Conservation (phyloP, 2,113 vertebrate genomes). For the Mungos mungo region DNA sequence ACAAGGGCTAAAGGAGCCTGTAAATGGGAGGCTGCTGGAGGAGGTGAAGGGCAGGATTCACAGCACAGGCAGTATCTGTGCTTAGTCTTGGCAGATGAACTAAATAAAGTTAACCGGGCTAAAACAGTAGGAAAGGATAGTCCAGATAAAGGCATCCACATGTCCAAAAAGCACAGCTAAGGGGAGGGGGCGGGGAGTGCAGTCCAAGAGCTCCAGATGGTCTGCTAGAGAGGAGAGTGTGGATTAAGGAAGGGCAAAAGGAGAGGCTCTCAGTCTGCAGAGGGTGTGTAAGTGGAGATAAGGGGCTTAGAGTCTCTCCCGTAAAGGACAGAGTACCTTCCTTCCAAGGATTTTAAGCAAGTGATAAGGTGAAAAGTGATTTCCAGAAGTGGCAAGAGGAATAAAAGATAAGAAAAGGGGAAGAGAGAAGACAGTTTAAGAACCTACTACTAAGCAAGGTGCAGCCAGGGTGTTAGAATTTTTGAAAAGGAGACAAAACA, state of each 20-base stretch:
- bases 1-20: not conserved
- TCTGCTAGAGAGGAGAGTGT: not conserved
- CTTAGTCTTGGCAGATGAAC: not conserved
- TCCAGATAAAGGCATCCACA: not conserved
- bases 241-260: not conserved
- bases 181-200: fast-evolving
- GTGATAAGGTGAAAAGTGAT: not conserved
- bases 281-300: not conserved
- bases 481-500: not conserved
- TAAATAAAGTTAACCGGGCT: not conserved
- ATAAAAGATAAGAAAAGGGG: not conserved
- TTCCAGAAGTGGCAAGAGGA: not conserved
- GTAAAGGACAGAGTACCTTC: not conserved
- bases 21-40: not conserved
- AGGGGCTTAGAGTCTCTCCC: not conserved
- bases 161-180: not conserved
- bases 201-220: not conserved
- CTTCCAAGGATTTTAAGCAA: constrained; percentile 8
- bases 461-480: not conserved
- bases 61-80: not conserved
- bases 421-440: not conserved
- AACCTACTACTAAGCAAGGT: not conserved
- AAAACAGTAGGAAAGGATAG: not conserved
- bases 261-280: not conserved
- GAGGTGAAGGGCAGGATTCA: not conserved